A percentile compares a stretch with the other conserved stretches of the same genome.
Conservation (phyloP, 2,113 vertebrate genomes). For the Trachemys scripta region DNA sequence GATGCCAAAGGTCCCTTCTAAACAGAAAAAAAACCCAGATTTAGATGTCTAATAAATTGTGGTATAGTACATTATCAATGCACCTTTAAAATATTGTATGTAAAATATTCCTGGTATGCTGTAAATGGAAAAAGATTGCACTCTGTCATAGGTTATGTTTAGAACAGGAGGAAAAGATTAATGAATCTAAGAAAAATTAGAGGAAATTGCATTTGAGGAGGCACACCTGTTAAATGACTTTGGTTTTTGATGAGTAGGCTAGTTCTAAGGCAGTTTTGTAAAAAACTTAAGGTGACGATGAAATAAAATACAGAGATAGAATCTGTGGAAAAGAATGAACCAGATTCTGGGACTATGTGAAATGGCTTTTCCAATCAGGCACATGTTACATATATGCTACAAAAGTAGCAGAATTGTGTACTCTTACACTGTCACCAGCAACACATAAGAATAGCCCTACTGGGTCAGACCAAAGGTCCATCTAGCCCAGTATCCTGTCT, state of each 20-base stretch:
- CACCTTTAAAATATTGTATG: not conserved
- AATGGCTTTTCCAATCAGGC: constrained; percentile 28
- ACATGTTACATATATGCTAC: not conserved
- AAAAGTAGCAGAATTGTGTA: not conserved
- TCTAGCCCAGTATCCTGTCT: too few relatives aligned
- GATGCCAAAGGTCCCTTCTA: not conserved
- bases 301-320: not conserved
- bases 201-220: constrained; percentile 36
- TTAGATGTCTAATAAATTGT: not conserved
- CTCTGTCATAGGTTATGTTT: constrained; percentile 30
- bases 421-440: not conserved
- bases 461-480: too few relatives aligned
- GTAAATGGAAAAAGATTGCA: constrained; percentile 48
- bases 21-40: not conserved
- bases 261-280: not conserved
- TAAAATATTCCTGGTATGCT: constrained; percentile 5
- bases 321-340: not conserved
- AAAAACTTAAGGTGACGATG: not conserved
- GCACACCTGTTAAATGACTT: constrained; percentile 4
- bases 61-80: not conserved
- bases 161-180: constrained; percentile 26
- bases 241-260: constrained; percentile 26
- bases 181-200: not conserved
- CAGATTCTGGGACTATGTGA: not conserved
- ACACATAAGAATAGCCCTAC: too few relatives aligned